phyloP scores from a whole-genome alignment of 1,140 invertebrate species.

The Vollenhovia emeryi region DNA sequence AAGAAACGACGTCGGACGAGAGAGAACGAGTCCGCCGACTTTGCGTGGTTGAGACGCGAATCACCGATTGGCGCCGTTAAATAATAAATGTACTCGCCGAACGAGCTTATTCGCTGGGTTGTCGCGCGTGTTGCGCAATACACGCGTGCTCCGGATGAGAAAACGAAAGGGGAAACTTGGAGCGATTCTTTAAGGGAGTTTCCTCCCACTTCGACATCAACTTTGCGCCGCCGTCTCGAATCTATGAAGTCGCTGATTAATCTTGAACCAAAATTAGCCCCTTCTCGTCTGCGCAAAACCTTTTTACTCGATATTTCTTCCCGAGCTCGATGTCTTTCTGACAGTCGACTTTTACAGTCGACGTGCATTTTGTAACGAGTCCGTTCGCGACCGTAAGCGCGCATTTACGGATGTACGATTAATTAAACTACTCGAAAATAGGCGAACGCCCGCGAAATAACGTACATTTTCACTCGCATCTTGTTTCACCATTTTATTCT shows the following conservation, averaged over 20 bases:
- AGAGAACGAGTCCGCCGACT: neutral
- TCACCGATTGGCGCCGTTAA: neutral
- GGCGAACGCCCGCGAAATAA: neutral
- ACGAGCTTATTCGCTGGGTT: neutral
- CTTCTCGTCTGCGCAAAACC: neutral
- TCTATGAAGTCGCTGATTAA: neutral
- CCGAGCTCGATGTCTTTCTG: neutral
- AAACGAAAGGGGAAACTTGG: neutral
- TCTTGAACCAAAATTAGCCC: neutral
- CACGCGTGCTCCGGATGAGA: neutral
- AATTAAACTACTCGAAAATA: neutral
- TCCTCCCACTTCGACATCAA: neutral
- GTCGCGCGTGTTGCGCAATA: neutral
- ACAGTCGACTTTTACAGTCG: neutral
- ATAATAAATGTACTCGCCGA: neutral
- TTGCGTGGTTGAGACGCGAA: neutral
- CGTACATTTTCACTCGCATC: neutral
- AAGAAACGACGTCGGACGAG: no score
- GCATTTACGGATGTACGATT: neutral
- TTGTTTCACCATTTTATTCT: conserved; percentile 34
- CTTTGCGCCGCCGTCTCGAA: neutral
- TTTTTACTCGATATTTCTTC: neutral
- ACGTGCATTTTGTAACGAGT: no score
- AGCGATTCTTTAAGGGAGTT: neutral
- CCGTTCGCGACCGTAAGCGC: neutral